Percentiles rank a stretch among this genome's conserved stretches.
Evolutionary conservation across 2,113 vertebrate species (phyloP).

Genomic region (Chamaea fasciata): DNA sequence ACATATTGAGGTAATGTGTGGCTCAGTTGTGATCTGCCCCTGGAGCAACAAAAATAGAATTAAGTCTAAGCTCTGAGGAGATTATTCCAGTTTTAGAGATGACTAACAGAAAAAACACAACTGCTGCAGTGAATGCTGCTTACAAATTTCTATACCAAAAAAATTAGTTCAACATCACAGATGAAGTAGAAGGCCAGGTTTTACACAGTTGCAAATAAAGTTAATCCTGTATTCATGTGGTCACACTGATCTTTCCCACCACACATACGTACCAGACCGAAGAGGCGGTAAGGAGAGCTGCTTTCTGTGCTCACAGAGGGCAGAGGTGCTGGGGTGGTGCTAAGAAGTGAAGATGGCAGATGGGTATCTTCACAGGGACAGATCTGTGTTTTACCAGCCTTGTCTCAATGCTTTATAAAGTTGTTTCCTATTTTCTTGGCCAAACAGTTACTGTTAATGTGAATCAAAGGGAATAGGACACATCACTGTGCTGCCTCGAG

Average conservation of each 20-base stretch:
- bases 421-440: background rate
- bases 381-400: background rate
- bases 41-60: background rate
- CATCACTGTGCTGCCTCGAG: fast-evolving
- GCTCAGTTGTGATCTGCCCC: background rate
- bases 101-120: background rate
- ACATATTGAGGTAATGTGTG: background rate
- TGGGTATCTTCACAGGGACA: background rate
- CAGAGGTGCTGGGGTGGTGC: background rate
- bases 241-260: background rate
- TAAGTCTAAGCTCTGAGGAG: background rate
- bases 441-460: background rate
- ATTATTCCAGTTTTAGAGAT: background rate
- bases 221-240: fast-evolving
- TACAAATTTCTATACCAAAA: background rate
- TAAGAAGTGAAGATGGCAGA: no score
- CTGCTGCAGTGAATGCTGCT: background rate
- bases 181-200: background rate
- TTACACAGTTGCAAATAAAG: background rate
- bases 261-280: no score
- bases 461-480: background rate
- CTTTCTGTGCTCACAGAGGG: background rate
- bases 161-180: background rate
- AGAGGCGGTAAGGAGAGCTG: background rate
- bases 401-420: background rate